Conservation (phyloP, 1,140 invertebrate genomes). For the Platyura marginata region DNA sequence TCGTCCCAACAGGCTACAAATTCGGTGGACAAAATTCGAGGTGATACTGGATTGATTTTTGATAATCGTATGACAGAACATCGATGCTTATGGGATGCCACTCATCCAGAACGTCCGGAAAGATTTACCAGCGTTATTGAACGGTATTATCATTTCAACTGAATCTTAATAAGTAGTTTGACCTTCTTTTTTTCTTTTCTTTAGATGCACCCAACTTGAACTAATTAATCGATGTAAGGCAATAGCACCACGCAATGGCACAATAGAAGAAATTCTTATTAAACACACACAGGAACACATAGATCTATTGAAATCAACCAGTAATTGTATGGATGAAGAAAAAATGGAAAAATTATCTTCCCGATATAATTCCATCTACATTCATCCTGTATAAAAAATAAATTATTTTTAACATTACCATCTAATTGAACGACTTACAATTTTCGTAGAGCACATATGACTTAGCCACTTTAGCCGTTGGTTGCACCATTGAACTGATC, state of each 20-base stretch:
- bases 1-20: slow-evolving; percentile 33
- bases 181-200: slow-evolving; percentile 1
- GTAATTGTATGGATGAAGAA: slow-evolving; percentile 31
- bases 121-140: slow-evolving; percentile 50
- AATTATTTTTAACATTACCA: no score
- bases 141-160: slow-evolving; percentile 25
- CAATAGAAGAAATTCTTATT: slow-evolving; percentile 46
- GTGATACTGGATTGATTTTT: slow-evolving; percentile 57
- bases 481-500: slow-evolving; percentile 64
- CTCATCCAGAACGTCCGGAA: slow-evolving; percentile 66
- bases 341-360: slow-evolving; percentile 53
- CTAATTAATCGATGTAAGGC: slow-evolving; percentile 47
- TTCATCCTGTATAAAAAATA: slow-evolving; percentile 64
- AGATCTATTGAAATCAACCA: slow-evolving; percentile 43
- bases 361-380: slow-evolving; percentile 69
- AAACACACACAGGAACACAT: slow-evolving; percentile 43
- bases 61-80: slow-evolving; percentile 62
- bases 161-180: background rate
- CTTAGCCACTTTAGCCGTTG: slow-evolving; percentile 52
- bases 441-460: slow-evolving; percentile 58
- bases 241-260: slow-evolving; percentile 38
- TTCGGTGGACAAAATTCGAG: slow-evolving; percentile 32
- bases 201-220: slow-evolving; percentile 51
- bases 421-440: no score
- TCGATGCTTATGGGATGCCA: slow-evolving; percentile 61